Conservation (phyloP, 1,140 invertebrate genomes). For the Bombyx mori region DNA sequence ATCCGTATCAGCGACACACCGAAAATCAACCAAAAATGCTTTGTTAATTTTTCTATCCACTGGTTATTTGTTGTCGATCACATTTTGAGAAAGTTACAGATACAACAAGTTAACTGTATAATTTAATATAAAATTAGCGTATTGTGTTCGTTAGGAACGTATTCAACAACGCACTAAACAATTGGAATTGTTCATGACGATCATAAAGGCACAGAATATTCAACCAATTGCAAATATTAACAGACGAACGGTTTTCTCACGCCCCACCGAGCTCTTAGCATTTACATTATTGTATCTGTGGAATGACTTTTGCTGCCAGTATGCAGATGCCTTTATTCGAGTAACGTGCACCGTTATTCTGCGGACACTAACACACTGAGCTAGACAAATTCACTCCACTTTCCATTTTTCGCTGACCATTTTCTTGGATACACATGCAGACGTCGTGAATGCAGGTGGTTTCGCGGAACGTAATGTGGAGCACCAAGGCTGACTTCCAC, state of each 20-base stretch:
- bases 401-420: constrained; percentile 63
- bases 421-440: constrained; percentile 35
- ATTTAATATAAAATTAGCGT: no score
- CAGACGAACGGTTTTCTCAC: constrained; percentile 35
- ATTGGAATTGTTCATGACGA: constrained; percentile 32
- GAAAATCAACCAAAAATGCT: no score
- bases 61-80: no score
- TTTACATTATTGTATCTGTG: constrained; percentile 16
- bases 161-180: constrained; percentile 35
- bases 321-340: constrained; percentile 25
- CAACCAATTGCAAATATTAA: constrained; percentile 26
- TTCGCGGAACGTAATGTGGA: constrained; percentile 46
- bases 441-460: constrained; percentile 39
- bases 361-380: constrained; percentile 44
- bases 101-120: no score
- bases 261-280: constrained; percentile 15
- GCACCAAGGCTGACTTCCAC: constrained; percentile 31
- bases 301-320: constrained; percentile 31
- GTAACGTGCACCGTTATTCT: constrained; percentile 39
- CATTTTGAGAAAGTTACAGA: no score
- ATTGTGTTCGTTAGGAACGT: not conserved
- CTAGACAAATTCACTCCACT: constrained; percentile 62
- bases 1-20: no score
- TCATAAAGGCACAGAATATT: constrained; percentile 29
- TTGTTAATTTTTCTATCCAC: no score